These are phyloP conservation scores for Colletes latitarsis DNA, from an alignment of 1,140 invertebrate genomes.

Conservation along the genomic window DNA sequence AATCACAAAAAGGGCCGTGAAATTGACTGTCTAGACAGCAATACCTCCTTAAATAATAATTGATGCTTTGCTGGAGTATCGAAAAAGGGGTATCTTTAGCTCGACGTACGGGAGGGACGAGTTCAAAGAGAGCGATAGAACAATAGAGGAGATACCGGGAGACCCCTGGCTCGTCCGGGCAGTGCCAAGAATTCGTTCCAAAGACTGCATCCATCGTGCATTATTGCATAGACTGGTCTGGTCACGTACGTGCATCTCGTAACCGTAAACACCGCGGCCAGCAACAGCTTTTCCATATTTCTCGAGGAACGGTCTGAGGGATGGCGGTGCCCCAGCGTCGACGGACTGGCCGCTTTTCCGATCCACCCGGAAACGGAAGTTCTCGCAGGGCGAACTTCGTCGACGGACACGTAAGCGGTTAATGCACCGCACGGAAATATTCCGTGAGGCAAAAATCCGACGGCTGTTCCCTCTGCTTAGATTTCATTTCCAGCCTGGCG, in stretches of 20 bases:
- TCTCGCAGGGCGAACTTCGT: conserved; percentile 2
- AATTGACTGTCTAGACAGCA: no score
- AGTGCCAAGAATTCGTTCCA: conserved; percentile 1
- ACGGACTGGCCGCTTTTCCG: not conserved
- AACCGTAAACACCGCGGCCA: not conserved
- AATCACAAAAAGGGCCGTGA: no score
- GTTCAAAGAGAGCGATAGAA: not conserved
- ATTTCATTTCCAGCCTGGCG: conserved; percentile 33
- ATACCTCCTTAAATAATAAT: no score
- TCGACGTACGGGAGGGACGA: not conserved
- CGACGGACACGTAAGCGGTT: conserved; percentile 12
- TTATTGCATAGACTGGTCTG: not conserved
- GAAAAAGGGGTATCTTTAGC: not conserved
- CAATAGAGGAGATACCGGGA: not conserved
- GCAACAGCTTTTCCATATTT: conserved; percentile 19
- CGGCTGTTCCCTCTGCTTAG: conserved; percentile 13
- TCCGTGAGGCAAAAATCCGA: conserved; percentile 12
- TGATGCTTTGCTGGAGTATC: no score
- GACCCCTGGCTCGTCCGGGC: not conserved
- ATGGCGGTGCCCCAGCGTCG: not conserved
- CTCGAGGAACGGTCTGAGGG: not conserved
- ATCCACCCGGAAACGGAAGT: conserved; percentile 13
- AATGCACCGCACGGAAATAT: conserved; percentile 28
- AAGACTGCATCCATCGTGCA: not conserved
- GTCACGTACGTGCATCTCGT: not conserved